Evolutionary conservation across 2,888 invertebrate species (phyloP).

Genomic region (Rugalucina vietnamica): DNA sequence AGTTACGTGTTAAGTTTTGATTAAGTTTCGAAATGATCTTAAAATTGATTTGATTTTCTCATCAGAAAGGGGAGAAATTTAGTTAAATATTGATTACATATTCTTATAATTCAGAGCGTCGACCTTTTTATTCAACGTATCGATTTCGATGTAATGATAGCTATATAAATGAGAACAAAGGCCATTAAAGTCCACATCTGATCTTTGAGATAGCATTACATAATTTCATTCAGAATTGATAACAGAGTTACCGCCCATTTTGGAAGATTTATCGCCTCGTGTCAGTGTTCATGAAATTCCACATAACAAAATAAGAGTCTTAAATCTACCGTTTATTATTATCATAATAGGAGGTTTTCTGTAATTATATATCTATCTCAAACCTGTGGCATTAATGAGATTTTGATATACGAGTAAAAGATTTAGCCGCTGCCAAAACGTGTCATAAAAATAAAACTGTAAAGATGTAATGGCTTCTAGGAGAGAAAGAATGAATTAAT

Average conservation of each 20-base stretch:
- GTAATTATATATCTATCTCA: slow-evolving; percentile 14
- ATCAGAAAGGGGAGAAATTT: neutral
- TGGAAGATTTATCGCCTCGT: neutral
- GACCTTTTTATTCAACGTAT: neutral
- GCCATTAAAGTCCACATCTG: neutral
- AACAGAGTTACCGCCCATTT: neutral
- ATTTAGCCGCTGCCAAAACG: slow-evolving; percentile 7
- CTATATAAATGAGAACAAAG: slow-evolving; percentile 7
- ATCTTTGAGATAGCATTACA: slow-evolving; percentile 8
- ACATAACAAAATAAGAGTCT: slow-evolving; percentile 8
- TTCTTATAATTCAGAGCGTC: neutral
- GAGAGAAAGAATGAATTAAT: neutral
- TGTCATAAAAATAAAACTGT: slow-evolving; percentile 12
- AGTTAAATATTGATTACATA: neutral
- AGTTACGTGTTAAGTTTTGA: neutral
- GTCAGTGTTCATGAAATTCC: slow-evolving; percentile 5
- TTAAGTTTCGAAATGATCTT: neutral
- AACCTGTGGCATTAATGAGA: neutral
- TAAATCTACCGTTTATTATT: slow-evolving; percentile 14
- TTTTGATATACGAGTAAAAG: neutral
- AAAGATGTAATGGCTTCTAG: neutral
- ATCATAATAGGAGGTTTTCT: slow-evolving; percentile 14
- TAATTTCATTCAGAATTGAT: slow-evolving; percentile 10
- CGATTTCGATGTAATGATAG: no score
- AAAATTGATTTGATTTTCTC: neutral